phyloP scores from a whole-genome alignment of 1,140 invertebrate genomes.

The Anadara kagoshimensis region DNA sequence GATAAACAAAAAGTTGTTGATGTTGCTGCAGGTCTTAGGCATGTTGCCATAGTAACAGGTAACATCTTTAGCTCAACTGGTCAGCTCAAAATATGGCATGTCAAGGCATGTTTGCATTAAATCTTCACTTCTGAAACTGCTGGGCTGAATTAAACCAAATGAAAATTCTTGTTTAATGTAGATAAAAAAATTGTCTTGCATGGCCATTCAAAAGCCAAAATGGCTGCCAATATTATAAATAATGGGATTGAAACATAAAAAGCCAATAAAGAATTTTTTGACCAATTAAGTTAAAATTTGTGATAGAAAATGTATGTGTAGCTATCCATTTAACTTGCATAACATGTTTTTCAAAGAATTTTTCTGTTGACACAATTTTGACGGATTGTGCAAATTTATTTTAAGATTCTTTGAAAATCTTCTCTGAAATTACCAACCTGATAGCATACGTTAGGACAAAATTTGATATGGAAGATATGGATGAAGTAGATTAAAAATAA shows the following conservation, averaged over 20 bases:
- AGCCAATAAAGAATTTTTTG: not conserved
- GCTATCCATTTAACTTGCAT: not conserved
- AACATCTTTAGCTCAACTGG: not conserved
- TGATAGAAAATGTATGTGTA: constrained; percentile 78
- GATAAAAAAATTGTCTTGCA: no score
- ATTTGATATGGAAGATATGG: no score
- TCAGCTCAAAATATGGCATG: not conserved
- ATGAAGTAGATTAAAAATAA: no score
- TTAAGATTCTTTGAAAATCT: no score
- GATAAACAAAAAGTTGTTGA: constrained; percentile 11
- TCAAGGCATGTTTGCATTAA: not conserved
- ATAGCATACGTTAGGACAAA: no score
- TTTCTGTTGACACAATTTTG: no score
- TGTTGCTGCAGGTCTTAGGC: constrained; percentile 56
- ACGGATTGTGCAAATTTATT: no score
- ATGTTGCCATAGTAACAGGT: constrained; percentile 52
- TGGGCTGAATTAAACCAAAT: not conserved
- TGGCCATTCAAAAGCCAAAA: no score
- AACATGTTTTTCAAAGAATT: not conserved
- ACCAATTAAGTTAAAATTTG: constrained; percentile 71
- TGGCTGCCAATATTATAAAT: not conserved
- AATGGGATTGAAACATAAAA: not conserved
- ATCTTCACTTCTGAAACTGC: not conserved
- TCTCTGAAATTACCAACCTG: no score
- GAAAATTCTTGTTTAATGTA: no score